Percentiles rank a stretch among this genome's conserved stretches.
phyloP scores from a whole-genome alignment of 2,113 vertebrate species.

The Setophaga petechia region DNA sequence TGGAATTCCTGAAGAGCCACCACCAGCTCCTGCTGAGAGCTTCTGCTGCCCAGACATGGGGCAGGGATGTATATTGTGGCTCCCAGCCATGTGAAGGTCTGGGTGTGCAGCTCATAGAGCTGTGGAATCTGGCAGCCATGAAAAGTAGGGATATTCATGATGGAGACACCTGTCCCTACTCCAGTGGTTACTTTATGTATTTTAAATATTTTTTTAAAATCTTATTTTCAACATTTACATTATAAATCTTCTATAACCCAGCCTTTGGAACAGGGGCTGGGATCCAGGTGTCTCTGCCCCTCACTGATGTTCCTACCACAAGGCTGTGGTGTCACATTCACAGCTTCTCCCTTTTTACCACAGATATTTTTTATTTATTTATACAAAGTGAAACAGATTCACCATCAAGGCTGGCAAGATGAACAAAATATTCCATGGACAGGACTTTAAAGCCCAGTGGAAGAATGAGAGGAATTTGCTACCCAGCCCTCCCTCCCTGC shows the following conservation, averaged over 20 bases:
- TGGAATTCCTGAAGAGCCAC: neutral
- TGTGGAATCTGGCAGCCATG: neutral
- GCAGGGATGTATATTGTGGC: neutral
- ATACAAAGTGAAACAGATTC: neutral
- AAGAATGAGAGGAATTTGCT: neutral
- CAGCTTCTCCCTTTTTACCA: neutral
- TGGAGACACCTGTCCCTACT: neutral
- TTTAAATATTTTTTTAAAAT: neutral
- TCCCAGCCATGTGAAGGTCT: neutral
- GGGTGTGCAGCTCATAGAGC: neutral
- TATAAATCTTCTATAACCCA: neutral
- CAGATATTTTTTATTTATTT: neutral
- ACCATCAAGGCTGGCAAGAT: neutral
- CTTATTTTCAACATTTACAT: neutral
- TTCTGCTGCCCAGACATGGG: neutral
- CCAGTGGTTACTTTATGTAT: neutral
- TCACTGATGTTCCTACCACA: neutral
- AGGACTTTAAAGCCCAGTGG: neutral
- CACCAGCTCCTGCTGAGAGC: neutral
- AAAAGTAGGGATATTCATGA: neutral
- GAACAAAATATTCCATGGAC: neutral
- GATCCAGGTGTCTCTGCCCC: neutral
- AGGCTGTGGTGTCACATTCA: neutral
- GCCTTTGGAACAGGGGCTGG: neutral
- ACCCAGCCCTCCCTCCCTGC: neutral